A percentile compares a stretch with the other conserved stretches of the same genome.
These are phyloP conservation scores for Pocota personata DNA, from an alignment of 2,888 invertebrate species.

Conservation along the genomic window DNA sequence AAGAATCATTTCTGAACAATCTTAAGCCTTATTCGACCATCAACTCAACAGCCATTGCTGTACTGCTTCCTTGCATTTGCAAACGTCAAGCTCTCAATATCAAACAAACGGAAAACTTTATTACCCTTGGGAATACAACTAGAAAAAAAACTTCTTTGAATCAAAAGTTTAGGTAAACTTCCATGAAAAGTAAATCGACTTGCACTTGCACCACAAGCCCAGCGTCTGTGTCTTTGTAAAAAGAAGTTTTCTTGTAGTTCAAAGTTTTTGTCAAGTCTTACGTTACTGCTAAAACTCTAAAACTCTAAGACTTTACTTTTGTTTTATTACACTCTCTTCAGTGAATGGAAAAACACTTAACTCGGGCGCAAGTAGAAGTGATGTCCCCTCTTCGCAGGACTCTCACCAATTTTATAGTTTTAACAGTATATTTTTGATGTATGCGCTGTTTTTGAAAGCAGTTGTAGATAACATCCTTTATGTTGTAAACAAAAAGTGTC, in stretches of 20 bases:
- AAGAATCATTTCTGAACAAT: no score
- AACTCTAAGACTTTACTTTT: conserved; percentile 40
- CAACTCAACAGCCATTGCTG: neutral
- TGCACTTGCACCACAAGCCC: conserved; percentile 49
- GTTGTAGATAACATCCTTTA: neutral
- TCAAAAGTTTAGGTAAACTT: conserved; percentile 29
- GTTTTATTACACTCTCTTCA: conserved; percentile 39
- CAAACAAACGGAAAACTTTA: neutral
- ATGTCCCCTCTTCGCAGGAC: conserved; percentile 3
- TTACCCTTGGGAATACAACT: conserved; percentile 3
- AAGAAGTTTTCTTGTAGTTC: conserved; percentile 20
- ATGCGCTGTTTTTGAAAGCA: conserved; percentile 1
- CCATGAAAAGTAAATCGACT: conserved; percentile 48
- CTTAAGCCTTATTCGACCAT: no score
- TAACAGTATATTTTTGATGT: neutral
- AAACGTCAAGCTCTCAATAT: neutral
- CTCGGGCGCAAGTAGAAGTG: conserved; percentile 43
- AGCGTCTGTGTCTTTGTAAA: conserved; percentile 30
- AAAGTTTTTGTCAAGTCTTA: conserved; percentile 55
- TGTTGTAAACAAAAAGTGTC: neutral
- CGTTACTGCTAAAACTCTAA: conserved; percentile 52
- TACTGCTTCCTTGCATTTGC: neutral
- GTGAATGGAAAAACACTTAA: conserved; percentile 57
- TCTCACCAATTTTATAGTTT: conserved; percentile 11
- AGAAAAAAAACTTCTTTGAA: neutral